Evolutionary conservation across 2,888 invertebrate genomes (phyloP).

Genomic region (Ophonus ardosiacus): DNA sequence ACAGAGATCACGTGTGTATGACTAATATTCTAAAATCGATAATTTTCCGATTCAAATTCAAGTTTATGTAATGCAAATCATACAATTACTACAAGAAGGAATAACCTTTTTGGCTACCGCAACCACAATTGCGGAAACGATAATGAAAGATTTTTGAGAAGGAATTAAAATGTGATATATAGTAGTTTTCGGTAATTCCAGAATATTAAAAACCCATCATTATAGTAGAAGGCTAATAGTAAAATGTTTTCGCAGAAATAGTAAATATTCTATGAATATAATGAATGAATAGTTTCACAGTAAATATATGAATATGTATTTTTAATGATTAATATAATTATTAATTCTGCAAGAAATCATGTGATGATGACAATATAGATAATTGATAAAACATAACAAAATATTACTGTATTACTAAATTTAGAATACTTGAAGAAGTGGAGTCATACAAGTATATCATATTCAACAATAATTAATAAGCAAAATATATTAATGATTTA

Average conservation of each 20-base stretch:
- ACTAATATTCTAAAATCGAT: background rate
- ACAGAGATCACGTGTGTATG: background rate
- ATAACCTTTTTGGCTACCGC: background rate
- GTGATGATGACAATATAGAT: no score
- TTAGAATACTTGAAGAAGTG: no score
- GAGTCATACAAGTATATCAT: no score
- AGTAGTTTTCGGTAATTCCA: background rate
- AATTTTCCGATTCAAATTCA: background rate
- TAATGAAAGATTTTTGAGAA: background rate
- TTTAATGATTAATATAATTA: background rate
- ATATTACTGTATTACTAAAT: no score
- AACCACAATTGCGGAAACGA: slow-evolving; percentile 14
- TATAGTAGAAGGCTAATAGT: background rate
- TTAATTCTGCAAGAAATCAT: background rate
- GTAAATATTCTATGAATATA: background rate
- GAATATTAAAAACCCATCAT: background rate
- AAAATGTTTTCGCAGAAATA: background rate
- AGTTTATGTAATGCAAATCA: background rate
- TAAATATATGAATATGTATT: background rate
- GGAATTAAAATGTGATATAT: background rate
- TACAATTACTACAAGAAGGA: background rate
- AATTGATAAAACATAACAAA: no score
- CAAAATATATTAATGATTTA: no score
- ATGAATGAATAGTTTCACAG: background rate
- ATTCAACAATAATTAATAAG: no score